Evolutionary conservation across 2,797 vertebrate species (phyloP), one percentile per base, ranked within the genome.

Genomic region (Eospalax fontanierii): DNA sequence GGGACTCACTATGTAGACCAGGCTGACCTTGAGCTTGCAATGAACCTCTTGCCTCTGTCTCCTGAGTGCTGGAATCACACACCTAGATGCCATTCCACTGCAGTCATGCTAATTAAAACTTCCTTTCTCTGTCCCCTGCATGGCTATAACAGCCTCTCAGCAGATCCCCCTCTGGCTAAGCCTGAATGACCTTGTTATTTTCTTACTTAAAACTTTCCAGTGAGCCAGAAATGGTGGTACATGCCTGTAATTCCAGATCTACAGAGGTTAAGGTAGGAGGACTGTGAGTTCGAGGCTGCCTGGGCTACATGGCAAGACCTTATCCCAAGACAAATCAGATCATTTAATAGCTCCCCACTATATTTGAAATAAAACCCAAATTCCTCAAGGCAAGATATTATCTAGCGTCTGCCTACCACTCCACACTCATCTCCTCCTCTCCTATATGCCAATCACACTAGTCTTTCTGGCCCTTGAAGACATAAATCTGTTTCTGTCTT

Each of bases 301-400:
- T 68, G 66, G 30, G 7, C 66, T 68, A n/a, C 30, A 35, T 35
- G 35, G 5, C 4, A 35, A 71, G 68, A 35, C n/a, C 30, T 12
- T 35, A 24, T 35, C 68, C n/a, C 33, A 71, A 35, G 28, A 71
- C n/a, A 71, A 71, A 71, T 35, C n/a, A 35, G 30, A 71, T 7
- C 46, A 6, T 80, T 59, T 26, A 74, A 14, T 63, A 35, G 3
- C 9, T 95, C 78, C 71, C 10, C 66, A 83, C 43, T 59, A 15
- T 87, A 65, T 35, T 63, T 50, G 40, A 93, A 91, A 93, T 85
- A 61, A 80, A 94, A 85, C 74, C 43, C 35, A 70, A 87, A 70
- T 66, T 71, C 66, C 33, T 93, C 57, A 68, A 82, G 85, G 70
- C 6, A 40, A 46, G 7, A 61, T 46, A 73, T 57, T 38, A 74